Evolutionary conservation across 2,888 invertebrate species (phyloP), one percentile per base, ranked within the genome.

Genomic region (Yponomeuta sedellus): DNA sequence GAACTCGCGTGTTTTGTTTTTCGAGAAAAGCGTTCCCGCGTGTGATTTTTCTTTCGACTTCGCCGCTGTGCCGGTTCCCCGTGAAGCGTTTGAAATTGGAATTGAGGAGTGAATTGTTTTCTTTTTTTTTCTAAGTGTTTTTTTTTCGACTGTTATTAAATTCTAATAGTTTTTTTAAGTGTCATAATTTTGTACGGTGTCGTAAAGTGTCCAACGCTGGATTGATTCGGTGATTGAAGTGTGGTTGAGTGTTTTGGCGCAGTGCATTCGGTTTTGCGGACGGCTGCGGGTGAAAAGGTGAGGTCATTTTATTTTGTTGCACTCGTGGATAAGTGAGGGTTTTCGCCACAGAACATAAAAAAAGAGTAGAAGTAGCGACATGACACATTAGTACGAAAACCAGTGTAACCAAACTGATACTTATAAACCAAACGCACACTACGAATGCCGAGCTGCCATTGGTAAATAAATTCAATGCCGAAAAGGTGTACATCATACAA

Each of bases 1-100:
- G 34, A 61, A 58, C 70, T 73, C 73, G 69, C 70, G 73, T 68
- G 69, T 52, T 52, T 52, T 52, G 44, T 52, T 52, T 52, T 70
- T 67, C 20, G 44, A 16, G 40, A 61, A 65, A 65, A 40, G 11
- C 28, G 28, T 28, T 68, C 67, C 56, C 59, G 44, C 66, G 69
- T 66, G 66, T 68, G 70, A 64, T 12, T 16, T 52, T 52, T 52
- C 16, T 52, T 52, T 16, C 1, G 12, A 52, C 16, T 52, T 16
- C 16, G 44, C 44, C 12, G 44, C 5, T 52, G 44, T 52, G 44
- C 44, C 44, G 4, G 16, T 12, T 52, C 16, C 16, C 16, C 44
- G 44, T 52, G 12, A 8, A 52, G 44, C 44, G 12, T 69, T 63
- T 68, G 70, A 58, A 67, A 69, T 70, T 67, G 63, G 69, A 71